Evolutionary conservation across 2,113 vertebrate species (phyloP).

Genomic region (Variabilichromis moorii): DNA sequence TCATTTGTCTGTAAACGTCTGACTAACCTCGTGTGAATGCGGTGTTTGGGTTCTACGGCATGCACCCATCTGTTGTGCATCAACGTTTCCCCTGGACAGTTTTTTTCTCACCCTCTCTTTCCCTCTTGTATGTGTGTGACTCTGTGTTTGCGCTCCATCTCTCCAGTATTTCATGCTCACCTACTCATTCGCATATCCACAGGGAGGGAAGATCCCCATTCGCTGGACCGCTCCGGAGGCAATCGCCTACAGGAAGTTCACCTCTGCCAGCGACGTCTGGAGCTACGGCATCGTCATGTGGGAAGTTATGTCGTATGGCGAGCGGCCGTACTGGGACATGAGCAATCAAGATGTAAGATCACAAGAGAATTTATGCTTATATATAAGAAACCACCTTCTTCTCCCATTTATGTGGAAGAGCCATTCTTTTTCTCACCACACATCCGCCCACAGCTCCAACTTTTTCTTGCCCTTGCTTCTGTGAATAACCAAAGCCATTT

Average conservation of each 20-base stretch:
- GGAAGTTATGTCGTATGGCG: slow-evolving; percentile 98
- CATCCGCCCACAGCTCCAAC: neutral
- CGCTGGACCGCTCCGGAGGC: slow-evolving; percentile 97
- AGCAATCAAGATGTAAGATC: slow-evolving; percentile 95
- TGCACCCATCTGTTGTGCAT: slow-evolving; percentile 53
- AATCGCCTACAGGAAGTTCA: slow-evolving; percentile 96
- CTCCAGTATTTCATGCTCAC: slow-evolving; percentile 73
- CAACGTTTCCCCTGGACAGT: slow-evolving; percentile 35
- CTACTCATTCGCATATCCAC: slow-evolving; percentile 70
- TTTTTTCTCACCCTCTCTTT: slow-evolving; percentile 60
- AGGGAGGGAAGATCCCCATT: slow-evolving; percentile 98
- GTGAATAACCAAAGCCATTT: neutral
- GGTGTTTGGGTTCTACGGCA: slow-evolving; percentile 14
- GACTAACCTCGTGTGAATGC: slow-evolving; percentile 27
- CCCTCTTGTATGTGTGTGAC: slow-evolving; percentile 65
- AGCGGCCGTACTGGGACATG: slow-evolving; percentile 99
- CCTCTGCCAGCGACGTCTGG: slow-evolving; percentile 96
- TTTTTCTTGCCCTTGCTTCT: neutral
- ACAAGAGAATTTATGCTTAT: neutral
- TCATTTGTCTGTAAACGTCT: slow-evolving; percentile 17
- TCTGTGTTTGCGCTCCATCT: slow-evolving; percentile 65
- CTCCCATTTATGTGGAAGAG: neutral
- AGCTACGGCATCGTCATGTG: slow-evolving; percentile 99
- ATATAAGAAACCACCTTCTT: neutral
- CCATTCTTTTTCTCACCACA: neutral